Evolutionary conservation across 2,888 invertebrate species (phyloP).

Genomic region (Caenorhabditis becei): DNA sequence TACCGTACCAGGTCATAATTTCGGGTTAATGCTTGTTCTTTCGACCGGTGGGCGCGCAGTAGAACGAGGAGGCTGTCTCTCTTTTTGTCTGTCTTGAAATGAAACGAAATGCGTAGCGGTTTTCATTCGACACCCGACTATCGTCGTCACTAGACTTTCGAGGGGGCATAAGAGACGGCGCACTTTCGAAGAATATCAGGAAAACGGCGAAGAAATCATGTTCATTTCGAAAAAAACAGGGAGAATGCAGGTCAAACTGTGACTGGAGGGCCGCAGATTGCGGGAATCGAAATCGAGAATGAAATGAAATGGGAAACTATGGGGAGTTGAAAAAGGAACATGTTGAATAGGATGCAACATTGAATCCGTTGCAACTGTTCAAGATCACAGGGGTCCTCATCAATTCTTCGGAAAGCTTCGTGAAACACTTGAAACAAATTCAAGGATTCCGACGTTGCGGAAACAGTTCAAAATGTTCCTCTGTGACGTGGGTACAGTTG

Average conservation of each 20-base stretch:
- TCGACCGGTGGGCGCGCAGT: constrained; percentile 26
- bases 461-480: neutral
- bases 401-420: too few relatives aligned
- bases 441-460: neutral
- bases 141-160: constrained; percentile 33
- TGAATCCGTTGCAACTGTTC: too few relatives aligned
- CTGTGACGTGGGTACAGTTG: neutral
- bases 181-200: constrained; percentile 11
- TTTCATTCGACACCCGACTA: constrained; percentile 11
- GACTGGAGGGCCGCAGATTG: constrained; percentile 35
- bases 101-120: constrained; percentile 31
- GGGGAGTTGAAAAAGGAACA: too few relatives aligned
- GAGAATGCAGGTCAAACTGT: constrained; percentile 53
- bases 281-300: constrained; percentile 40
- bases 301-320: constrained; percentile 18
- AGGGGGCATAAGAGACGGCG: constrained; percentile 25
- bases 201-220: constrained; percentile 8
- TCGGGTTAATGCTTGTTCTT: constrained; percentile 59
- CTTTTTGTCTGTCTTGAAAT: constrained; percentile 22
- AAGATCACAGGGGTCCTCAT: too few relatives aligned
- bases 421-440: too few relatives aligned
- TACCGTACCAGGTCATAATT: constrained; percentile 42
- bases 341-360: too few relatives aligned
- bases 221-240: constrained; percentile 35
- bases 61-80: constrained; percentile 23